Base-by-base conservation (phyloP, 2,888 invertebrate species). In the Trissolcus japonicus region DNA sequence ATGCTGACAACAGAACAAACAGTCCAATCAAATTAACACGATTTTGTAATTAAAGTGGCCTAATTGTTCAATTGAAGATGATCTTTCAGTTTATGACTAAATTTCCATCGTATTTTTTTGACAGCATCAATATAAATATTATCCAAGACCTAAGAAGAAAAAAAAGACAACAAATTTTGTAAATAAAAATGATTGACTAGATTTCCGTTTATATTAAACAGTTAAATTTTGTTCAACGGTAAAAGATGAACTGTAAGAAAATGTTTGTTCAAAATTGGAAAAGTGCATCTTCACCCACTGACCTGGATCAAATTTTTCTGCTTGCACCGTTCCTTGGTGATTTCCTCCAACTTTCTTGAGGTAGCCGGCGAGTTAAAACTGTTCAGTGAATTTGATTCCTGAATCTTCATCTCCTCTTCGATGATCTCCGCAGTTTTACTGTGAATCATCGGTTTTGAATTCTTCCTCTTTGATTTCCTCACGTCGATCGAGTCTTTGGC, bases 251-350 rank as follows among this genome's bases (percentile, higher is more conserved):
- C 16, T 13, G 6, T 7, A 46, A 14, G n/a, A 46, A 6, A 1
- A 14, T 14, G 14, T 1, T 46, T 14, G 14, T 1, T 46, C 16
- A 6, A 6, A 0, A 46, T 14, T 46, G 19, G 11, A 46, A 16
- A 46, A 46, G 46, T 46, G 14, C 46, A 14, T n/a, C 46, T n/a
- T 9, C 46, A n/a, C 4, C n/a, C 46, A 46, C 46, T 46, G 7
- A 75, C 75, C 83, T 96, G 93, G 55, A 96, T 94, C 25, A 96
- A 91, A 86, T 94, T 94, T 79, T 95, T 96, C 88, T 96, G 95
- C 85, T 95, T 94, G 46, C 94, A 94, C 66, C 95, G 91, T 86
- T 95, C 95, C 84, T 94, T 92, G 79, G 94, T 93, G 41, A 96
- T 91, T 89, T 95, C 94, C 86, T 95, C 94, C 65, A 94, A 91